Evolutionary conservation across 2,797 vertebrate genomes (phyloP).

Genomic region (Danio kyathit): DNA sequence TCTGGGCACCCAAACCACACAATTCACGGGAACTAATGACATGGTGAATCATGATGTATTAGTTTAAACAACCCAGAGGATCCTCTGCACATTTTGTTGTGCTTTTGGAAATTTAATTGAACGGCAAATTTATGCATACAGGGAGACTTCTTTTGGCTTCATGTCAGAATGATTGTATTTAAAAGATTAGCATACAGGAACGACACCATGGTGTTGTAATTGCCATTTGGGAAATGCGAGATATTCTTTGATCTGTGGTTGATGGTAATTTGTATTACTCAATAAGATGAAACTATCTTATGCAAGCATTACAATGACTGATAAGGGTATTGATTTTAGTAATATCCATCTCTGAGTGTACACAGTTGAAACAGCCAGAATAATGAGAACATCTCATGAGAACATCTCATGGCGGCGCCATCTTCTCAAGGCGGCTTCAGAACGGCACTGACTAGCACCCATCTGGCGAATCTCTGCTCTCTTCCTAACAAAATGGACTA

Average conservation of each 20-base stretch:
- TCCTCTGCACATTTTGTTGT: constrained; percentile 62
- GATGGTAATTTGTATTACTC: neutral
- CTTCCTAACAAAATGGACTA: too few species aligned
- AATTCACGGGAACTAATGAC: constrained; percentile 74
- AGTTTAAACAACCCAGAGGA: constrained; percentile 70
- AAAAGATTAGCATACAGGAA: constrained; percentile 2
- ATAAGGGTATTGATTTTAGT: too few species aligned
- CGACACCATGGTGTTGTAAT: neutral
- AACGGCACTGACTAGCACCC: too few species aligned
- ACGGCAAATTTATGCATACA: constrained; percentile 54
- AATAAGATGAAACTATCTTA: neutral
- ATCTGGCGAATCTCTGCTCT: too few species aligned
- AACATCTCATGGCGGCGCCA: too few species aligned
- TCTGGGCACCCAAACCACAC: constrained; percentile 70
- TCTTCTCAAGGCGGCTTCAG: too few species aligned
- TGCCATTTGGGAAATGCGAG: neutral
- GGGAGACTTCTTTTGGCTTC: neutral
- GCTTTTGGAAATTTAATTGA: constrained; percentile 70
- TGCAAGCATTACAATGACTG: too few species aligned
- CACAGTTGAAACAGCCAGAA: too few species aligned
- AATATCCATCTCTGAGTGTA: too few species aligned
- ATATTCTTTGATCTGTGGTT: neutral
- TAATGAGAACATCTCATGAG: too few species aligned
- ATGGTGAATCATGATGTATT: constrained; percentile 69
- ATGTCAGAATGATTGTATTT: constrained; percentile 5